Percentiles rank a stretch among this genome's conserved stretches.
phyloP scores from a whole-genome alignment of 2,113 vertebrate genomes.

The Xiphophorus hellerii region DNA sequence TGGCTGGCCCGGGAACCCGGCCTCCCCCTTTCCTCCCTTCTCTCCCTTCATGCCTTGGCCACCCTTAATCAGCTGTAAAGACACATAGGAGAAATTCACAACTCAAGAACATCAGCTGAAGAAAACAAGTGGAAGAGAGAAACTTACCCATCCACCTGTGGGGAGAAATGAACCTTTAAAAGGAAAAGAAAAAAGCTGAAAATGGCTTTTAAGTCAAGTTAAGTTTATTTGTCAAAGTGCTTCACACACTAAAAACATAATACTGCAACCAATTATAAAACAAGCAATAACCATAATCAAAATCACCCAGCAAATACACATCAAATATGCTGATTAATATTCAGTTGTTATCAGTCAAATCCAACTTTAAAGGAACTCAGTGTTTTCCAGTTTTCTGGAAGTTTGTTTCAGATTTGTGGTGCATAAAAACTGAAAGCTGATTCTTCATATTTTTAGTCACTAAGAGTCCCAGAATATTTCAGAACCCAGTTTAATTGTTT shows the following conservation, averaged over 20 bases:
- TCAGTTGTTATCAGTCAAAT: too few relatives aligned
- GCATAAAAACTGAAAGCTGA: too few relatives aligned
- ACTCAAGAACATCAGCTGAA: not conserved
- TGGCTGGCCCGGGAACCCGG: slow-evolving; percentile 76
- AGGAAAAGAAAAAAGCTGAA: not conserved
- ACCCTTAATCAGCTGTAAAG: slow-evolving; percentile 78
- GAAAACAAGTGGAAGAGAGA: not conserved
- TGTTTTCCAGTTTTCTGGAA: too few relatives aligned
- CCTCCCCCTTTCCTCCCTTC: slow-evolving; percentile 88
- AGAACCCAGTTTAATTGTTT: not conserved
- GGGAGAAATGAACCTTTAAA: slow-evolving; percentile 45
- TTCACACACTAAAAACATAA: too few relatives aligned
- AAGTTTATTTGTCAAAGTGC: too few relatives aligned
- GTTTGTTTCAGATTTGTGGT: too few relatives aligned
- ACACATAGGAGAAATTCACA: slow-evolving; percentile 1
- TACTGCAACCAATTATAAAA: too few relatives aligned
- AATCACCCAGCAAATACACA: too few relatives aligned
- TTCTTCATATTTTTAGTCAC: not conserved
- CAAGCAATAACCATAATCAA: too few relatives aligned
- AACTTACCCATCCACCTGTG: slow-evolving; percentile 62
- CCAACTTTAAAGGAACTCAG: too few relatives aligned
- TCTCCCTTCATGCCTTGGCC: slow-evolving; percentile 78
- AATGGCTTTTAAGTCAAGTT: not conserved
- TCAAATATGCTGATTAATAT: too few relatives aligned
- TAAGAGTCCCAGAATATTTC: not conserved